phyloP scores from a whole-genome alignment of 30 jellyfish, hydroid and myxozoan species.

The Nemopilema nomurai region DNA sequence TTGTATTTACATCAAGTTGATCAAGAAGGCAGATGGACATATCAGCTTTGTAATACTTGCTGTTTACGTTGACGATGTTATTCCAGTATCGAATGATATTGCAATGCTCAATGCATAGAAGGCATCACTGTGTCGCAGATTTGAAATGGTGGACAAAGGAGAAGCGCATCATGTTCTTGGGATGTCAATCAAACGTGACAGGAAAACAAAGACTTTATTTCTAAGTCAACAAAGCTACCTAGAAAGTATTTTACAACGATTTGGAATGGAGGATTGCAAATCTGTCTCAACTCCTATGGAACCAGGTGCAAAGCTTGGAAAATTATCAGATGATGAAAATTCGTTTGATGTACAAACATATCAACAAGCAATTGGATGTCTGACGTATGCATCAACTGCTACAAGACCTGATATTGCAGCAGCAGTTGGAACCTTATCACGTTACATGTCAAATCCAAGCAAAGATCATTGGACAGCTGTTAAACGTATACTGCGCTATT shows the following conservation, averaged over 20 bases:
- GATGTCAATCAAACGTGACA: constrained; percentile 6
- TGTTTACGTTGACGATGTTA: constrained; percentile 62
- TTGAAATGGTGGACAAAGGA: constrained; percentile 61
- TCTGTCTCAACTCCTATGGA: constrained; percentile 52
- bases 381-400: constrained; percentile 28
- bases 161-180: constrained; percentile 54
- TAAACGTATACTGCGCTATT: constrained; percentile 5
- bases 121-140: constrained; percentile 16
- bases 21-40: neutral
- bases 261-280: constrained; percentile 35
- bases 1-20: constrained; percentile 17
- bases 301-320: constrained; percentile 16
- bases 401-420: constrained; percentile 70
- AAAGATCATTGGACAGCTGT: constrained; percentile 5
- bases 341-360: constrained; percentile 16
- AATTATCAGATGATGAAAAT: constrained; percentile 4
- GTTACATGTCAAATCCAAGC: constrained; percentile 15
- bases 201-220: neutral
- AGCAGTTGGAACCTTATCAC: constrained; percentile 56
- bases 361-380: constrained; percentile 68
- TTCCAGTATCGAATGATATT: constrained; percentile 47
- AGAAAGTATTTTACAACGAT: constrained; percentile 16
- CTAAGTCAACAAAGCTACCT: constrained; percentile 34
- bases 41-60: constrained; percentile 31
- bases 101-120: neutral